A percentile compares a stretch with the other conserved stretches of the same genome.
Conservation (phyloP, 2,888 invertebrate genomes). For the Drosophila borealis region DNA sequence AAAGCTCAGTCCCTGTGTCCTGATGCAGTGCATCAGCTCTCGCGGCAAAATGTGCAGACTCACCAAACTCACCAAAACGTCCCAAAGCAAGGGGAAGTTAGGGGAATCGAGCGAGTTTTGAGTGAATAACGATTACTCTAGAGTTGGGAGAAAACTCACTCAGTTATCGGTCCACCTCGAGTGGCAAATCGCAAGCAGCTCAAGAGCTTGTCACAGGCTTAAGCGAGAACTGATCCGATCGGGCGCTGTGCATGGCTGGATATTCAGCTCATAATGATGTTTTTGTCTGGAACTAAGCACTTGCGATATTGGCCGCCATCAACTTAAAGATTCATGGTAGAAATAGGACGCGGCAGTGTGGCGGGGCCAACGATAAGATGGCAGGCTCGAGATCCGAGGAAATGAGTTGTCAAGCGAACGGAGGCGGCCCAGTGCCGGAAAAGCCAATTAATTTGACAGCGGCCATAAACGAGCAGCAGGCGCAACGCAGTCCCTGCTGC, state of each 20-base stretch:
- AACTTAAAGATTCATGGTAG: conserved; percentile 15
- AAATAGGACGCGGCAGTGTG: background rate
- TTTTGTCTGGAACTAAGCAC: conserved; percentile 15
- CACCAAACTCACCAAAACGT: conserved; percentile 5
- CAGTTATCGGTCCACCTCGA: background rate
- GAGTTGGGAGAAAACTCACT: background rate
- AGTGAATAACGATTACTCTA: background rate
- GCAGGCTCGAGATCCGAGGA: conserved; percentile 35
- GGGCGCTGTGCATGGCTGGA: too few species aligned
- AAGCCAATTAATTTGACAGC: conserved; percentile 77
- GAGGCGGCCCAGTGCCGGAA: conserved; percentile 52
- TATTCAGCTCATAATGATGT: conserved; percentile 1
- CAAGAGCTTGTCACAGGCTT: background rate
- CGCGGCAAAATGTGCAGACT: conserved; percentile 5
- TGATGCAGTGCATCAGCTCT: too few species aligned
- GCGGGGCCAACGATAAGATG: background rate
- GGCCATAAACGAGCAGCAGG: conserved; percentile 55
- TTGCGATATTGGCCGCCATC: conserved; percentile 36
- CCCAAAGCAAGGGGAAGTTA: conserved; percentile 8
- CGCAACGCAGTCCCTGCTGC: conserved; percentile 43
- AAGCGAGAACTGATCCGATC: too few species aligned
- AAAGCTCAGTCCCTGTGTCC: background rate
- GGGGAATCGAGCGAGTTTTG: background rate
- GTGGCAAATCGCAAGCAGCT: background rate
- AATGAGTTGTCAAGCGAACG: conserved; percentile 64